Percentiles rank a stretch among this genome's conserved stretches.
Conservation (phyloP, 2,888 invertebrate genomes). For the Antheraea assamensis region DNA sequence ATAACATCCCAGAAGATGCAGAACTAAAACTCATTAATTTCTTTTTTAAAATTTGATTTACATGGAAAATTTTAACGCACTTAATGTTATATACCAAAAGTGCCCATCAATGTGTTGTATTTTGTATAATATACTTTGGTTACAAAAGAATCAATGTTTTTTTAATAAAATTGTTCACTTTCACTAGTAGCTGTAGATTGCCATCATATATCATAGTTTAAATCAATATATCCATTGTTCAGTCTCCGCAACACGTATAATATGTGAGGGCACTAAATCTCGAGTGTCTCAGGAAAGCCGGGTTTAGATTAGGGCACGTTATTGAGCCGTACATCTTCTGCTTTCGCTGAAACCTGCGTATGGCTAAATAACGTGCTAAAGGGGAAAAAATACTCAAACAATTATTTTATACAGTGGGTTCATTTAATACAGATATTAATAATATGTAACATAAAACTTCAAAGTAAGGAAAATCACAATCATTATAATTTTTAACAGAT, state of each 20-base stretch:
- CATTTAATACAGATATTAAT: neutral
- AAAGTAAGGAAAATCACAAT: neutral
- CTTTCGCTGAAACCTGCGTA: slow-evolving; percentile 9
- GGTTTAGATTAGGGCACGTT: slow-evolving; percentile 64
- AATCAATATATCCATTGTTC: slow-evolving; percentile 41
- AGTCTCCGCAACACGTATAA: slow-evolving; percentile 43
- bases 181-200: neutral
- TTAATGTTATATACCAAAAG: neutral
- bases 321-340: slow-evolving; percentile 68
- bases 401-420: neutral
- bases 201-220: slow-evolving; percentile 38
- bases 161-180: slow-evolving; percentile 3
- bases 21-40: neutral
- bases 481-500: neutral
- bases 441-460: neutral
- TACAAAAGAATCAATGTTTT: neutral
- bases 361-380: neutral
- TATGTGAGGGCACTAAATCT: slow-evolving; percentile 65
- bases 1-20: neutral
- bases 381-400: neutral
- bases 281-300: slow-evolving; percentile 50
- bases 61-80: neutral
- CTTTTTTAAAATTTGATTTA: neutral
- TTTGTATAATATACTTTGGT: neutral
- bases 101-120: neutral